Conservation (phyloP, 1,140 invertebrate species). For the Dysdera silvatica region DNA sequence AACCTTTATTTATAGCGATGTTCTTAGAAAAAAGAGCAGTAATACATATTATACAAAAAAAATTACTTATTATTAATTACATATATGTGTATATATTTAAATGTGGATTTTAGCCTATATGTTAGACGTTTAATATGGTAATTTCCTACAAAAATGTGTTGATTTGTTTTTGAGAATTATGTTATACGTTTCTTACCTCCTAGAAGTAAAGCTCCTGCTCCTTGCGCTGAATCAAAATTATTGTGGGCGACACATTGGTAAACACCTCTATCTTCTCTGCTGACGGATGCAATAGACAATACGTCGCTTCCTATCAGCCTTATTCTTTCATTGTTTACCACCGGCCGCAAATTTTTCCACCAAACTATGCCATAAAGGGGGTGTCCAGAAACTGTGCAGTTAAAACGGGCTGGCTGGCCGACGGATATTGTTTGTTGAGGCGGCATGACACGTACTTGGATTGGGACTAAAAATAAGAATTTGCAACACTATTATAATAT, state of each 20-base stretch:
- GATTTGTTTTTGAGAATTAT: neutral
- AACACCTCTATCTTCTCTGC: slow-evolving; percentile 70
- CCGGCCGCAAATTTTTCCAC: slow-evolving; percentile 39
- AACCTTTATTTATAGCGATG: too few relatives aligned
- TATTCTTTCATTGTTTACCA: slow-evolving; percentile 16
- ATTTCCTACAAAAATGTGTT: too few relatives aligned
- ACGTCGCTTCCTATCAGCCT: slow-evolving; percentile 26
- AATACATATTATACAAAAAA: too few relatives aligned
- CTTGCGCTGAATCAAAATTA: slow-evolving; percentile 74
- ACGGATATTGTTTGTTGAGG: slow-evolving; percentile 39
- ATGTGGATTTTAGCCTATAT: too few relatives aligned
- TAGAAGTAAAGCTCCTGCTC: slow-evolving; percentile 67
- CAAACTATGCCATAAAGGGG: slow-evolving; percentile 41
- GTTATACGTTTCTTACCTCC: slow-evolving; percentile 58
- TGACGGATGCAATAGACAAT: slow-evolving; percentile 59
- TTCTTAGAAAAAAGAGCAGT: too few relatives aligned
- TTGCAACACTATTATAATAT: too few relatives aligned
- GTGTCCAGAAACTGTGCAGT: slow-evolving; percentile 42
- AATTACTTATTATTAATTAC: too few relatives aligned
- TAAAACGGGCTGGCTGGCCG: slow-evolving; percentile 40
- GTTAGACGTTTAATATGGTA: too few relatives aligned
- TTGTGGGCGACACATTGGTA: slow-evolving; percentile 84
- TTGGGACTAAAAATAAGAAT: slow-evolving; percentile 19
- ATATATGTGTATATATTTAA: too few relatives aligned
- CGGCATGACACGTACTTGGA: slow-evolving; percentile 25